Base-by-base conservation (phyloP, 2,888 invertebrate genomes). In the Zygogramma bicolorata region DNA sequence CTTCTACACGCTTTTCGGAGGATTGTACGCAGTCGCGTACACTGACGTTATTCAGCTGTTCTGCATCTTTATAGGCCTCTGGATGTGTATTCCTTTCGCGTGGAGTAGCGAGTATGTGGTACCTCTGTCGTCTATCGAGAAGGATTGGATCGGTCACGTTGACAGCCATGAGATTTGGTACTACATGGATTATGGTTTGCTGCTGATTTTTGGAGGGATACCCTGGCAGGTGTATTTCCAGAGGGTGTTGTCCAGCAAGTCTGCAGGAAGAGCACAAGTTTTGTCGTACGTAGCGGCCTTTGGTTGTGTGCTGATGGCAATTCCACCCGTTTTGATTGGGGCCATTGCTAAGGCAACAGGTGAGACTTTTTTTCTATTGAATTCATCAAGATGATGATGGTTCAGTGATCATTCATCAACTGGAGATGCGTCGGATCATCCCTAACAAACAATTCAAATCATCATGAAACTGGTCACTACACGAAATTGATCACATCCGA, bases 141-240 rank as follows among this genome's bases (percentile, higher is more conserved):
- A 94, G 65, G 95, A 97, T 85, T 97, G 97, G 97, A 94, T 97
- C 76, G 97, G 97, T 1, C 88, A 89, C 65, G 89, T 97, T 10
- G 91, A 93, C 0, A 88, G 92, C 0, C 88, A 90, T 1, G 93
- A 95, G 82, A 91, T 93, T 80, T 95, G 94, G 89, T 93, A 90
- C 80, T 98, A 98, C 85, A 81, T 95, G 63, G 98, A 98, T 88
- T 93, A 95, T 80, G 96, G 95, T 10, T 88, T 98, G 80, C 89
- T 99, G 80, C 90, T 98, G 71, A 89, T 98, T 60, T 97, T 98
- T 83, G 98, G 98, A 18, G 98, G 98, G 53, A 98, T 98, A 81
- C 98, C 98, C 0, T 98, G 98, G 97, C 97, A 98, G 92, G 98
- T 98, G 31, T 99, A 99, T 87, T 99, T 99, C 88, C 99, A 99